Conservation (phyloP, 1,140 invertebrate species). For the Druon quercuslanigerum region DNA sequence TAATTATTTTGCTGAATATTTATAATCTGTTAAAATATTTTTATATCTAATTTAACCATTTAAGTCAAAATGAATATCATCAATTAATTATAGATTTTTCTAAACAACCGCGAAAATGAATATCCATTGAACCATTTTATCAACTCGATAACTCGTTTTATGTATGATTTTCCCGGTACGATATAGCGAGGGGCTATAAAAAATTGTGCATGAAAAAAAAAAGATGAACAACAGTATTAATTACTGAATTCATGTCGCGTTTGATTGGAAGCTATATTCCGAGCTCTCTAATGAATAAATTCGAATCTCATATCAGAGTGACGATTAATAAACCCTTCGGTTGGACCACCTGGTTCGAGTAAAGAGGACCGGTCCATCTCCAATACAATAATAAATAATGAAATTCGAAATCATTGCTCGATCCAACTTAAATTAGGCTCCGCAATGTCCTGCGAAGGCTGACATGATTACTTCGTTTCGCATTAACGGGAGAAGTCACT, state of each 20-base stretch:
- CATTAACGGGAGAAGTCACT: constrained; percentile 62
- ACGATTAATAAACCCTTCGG: constrained; percentile 47
- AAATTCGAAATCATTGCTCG: constrained; percentile 51
- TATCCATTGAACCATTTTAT: no score
- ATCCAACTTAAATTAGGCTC: constrained; percentile 49
- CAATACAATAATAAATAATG: constrained; percentile 64
- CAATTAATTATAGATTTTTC: no score
- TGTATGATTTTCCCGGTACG: no score
- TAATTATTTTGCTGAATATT: no score
- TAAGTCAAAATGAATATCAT: no score
- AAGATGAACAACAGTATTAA: neutral
- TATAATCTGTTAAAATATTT: no score
- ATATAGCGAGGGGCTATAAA: neutral
- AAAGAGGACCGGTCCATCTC: constrained; percentile 34
- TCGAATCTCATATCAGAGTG: constrained; percentile 36
- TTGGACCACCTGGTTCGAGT: constrained; percentile 39
- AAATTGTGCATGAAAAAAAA: neutral
- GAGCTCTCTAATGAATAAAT: constrained; percentile 32
- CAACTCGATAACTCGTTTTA: no score
- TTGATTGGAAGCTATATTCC: constrained; percentile 8
- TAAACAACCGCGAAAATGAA: no score
- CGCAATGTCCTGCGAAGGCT: constrained; percentile 61
- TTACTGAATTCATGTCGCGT: constrained; percentile 10
- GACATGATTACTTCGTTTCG: constrained; percentile 68
- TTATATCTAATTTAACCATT: no score